Conservation (phyloP, 2,797 vertebrate species). For the Delichon dasypus region DNA sequence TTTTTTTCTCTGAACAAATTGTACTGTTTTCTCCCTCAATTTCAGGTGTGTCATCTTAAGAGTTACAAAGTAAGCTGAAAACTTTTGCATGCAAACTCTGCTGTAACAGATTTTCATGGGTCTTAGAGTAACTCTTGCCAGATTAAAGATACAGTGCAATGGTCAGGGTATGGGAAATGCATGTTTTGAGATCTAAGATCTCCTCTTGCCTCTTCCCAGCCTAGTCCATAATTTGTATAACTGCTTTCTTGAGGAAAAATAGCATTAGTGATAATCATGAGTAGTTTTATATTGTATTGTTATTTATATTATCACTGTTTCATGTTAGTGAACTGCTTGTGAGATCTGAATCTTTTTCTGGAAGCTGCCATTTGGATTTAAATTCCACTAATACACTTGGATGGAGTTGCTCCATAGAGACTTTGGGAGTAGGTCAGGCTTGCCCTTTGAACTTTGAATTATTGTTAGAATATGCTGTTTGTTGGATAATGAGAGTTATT, state of each 20-base stretch:
- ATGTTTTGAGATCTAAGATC: background rate
- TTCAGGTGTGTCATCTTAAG: background rate
- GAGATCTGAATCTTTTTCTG: background rate
- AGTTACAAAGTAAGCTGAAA: conserved; percentile 27
- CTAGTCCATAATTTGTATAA: background rate
- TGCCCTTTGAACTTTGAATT: background rate
- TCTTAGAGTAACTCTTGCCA: background rate
- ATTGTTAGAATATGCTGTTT: background rate
- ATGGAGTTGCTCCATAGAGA: background rate
- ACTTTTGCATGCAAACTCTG: background rate
- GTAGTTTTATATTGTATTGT: background rate
- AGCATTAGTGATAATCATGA: fast-evolving
- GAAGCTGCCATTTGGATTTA: background rate
- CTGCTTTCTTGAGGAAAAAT: background rate
- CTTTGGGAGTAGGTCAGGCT: background rate
- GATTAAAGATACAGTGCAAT: background rate
- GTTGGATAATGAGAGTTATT: conserved; percentile 48
- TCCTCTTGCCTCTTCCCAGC: background rate
- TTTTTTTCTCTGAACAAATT: background rate
- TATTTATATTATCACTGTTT: background rate
- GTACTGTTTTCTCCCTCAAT: background rate
- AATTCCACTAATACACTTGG: background rate
- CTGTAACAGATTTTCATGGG: background rate
- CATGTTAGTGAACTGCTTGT: background rate
- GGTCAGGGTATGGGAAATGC: background rate